A percentile compares a stretch with the other conserved stretches of the same genome.
These are phyloP conservation scores for Psix sp. DNA, from an alignment of 1,140 invertebrate species.

Conservation along the genomic window DNA sequence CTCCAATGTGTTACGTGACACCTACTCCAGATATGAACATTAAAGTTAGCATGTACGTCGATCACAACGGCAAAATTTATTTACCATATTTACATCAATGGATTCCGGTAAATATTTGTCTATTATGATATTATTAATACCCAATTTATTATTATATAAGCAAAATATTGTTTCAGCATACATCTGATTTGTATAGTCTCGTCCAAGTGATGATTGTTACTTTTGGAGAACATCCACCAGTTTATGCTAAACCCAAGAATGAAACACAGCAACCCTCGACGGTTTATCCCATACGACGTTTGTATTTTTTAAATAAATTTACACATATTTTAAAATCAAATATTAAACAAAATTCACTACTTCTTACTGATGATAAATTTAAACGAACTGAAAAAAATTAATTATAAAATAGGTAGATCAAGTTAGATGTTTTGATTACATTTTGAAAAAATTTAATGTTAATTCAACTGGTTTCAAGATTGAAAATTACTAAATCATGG, in stretches of 20 bases:
- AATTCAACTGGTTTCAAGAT: too few species aligned
- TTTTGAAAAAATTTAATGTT: too few species aligned
- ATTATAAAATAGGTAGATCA: too few species aligned
- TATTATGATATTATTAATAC: slow-evolving; percentile 10
- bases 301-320: slow-evolving; percentile 32
- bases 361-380: too few species aligned
- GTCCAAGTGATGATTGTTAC: slow-evolving; percentile 94
- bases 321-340: not conserved
- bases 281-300: slow-evolving; percentile 82
- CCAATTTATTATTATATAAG: not conserved
- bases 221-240: slow-evolving; percentile 97
- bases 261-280: slow-evolving; percentile 67
- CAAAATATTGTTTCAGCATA: slow-evolving; percentile 78
- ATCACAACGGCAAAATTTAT: slow-evolving; percentile 97
- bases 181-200: slow-evolving; percentile 89
- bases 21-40: slow-evolving; percentile 97
- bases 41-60: slow-evolving; percentile 95
- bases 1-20: slow-evolving; percentile 98
- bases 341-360: slow-evolving; percentile 14
- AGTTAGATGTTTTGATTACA: too few species aligned
- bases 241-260: slow-evolving; percentile 86
- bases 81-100: slow-evolving; percentile 98
- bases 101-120: slow-evolving; percentile 83
- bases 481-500: too few species aligned
- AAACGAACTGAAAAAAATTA: too few species aligned